A percentile compares a stretch with the other conserved stretches of the same genome.
phyloP scores from a whole-genome alignment of 2,113 vertebrate genomes.

The Oryzias melastigma region DNA sequence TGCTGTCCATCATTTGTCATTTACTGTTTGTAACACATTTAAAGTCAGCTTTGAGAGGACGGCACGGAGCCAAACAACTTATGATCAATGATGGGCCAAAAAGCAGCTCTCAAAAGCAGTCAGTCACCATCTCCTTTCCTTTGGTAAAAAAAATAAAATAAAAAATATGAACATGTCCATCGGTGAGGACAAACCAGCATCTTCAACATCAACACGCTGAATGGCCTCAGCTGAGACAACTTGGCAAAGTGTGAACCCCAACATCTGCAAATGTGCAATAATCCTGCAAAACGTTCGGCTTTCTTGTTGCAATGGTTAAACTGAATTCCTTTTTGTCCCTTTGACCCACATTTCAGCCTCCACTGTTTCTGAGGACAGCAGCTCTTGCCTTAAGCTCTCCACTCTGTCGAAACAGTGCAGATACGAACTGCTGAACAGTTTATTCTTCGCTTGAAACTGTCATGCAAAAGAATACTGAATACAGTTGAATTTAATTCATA shows the following conservation, averaged over 20 bases:
- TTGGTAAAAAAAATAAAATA: not conserved
- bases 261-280: not conserved
- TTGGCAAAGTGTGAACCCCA: conserved; percentile 40
- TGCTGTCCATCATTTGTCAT: conserved; percentile 5
- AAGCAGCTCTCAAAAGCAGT: conserved; percentile 1
- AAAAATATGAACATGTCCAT: conserved; percentile 2
- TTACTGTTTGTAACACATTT: conserved; percentile 1
- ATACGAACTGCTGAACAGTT: not conserved
- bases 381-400: not conserved
- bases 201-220: conserved; percentile 14
- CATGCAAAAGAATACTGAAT: not conserved
- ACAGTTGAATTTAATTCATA: conserved; percentile 16
- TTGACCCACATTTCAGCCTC: conserved; percentile 9
- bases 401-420: not conserved
- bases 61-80: not conserved
- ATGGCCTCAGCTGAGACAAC: conserved; percentile 30
- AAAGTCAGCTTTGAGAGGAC: conserved; percentile 8
- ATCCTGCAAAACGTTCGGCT: not conserved
- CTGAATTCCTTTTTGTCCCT: conserved; percentile 1
- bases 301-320: conserved; percentile 22
- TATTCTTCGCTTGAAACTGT: not conserved
- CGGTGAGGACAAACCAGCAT: conserved; percentile 7
- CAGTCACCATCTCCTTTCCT: conserved; percentile 8
- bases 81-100: not conserved
- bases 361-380: not conserved